Percentiles rank a stretch among this genome's conserved stretches.
These are phyloP conservation scores for Myotis vivesi DNA, from an alignment of 2,797 vertebrate species.

Conservation along the genomic window DNA sequence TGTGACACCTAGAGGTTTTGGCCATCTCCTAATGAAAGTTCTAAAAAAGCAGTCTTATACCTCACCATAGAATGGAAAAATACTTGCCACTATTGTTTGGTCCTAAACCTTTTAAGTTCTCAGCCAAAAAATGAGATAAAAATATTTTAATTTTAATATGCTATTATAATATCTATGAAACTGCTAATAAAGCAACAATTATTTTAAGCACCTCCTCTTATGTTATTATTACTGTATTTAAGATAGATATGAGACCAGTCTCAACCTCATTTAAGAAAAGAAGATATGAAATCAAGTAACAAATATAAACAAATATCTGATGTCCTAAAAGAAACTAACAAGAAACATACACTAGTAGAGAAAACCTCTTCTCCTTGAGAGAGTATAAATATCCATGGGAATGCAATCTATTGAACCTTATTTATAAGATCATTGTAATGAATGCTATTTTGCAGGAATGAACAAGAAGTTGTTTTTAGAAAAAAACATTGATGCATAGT, in stretches of 20 bases:
- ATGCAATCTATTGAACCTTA: background rate
- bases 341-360: background rate
- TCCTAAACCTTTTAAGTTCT: background rate
- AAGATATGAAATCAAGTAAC: background rate
- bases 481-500: background rate
- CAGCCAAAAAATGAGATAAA: background rate
- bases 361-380: background rate
- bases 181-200: background rate
- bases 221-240: background rate
- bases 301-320: background rate
- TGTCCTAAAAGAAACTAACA: background rate
- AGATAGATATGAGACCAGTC: background rate
- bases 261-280: background rate
- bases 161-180: background rate
- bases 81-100: background rate
- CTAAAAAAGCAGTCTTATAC: background rate
- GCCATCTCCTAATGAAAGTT: background rate
- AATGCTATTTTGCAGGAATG: background rate
- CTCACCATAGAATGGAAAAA: background rate
- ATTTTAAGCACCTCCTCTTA: background rate
- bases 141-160: background rate
- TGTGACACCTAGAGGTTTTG: background rate
- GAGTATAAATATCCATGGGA: background rate
- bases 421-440: background rate
- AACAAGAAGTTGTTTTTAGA: background rate